Base-by-base conservation (phyloP, 2,888 invertebrate genomes). In the Orchesellides sinensis region DNA sequence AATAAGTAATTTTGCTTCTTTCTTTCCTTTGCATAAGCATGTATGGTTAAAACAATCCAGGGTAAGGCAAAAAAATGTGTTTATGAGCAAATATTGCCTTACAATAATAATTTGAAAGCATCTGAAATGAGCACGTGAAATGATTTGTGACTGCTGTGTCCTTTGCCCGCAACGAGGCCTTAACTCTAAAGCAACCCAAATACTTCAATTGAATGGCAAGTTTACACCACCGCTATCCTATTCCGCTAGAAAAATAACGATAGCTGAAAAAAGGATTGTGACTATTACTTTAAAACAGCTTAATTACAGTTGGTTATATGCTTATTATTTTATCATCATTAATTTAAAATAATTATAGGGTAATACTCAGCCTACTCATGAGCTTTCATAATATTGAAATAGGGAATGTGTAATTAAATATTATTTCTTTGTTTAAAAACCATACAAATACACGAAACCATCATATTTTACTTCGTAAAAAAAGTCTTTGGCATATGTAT, bases 241-340 rank as follows among this genome's bases (percentile, higher is more conserved):
- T n/a, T n/a, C n/a, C 14, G 40, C n/a, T 40, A 2, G 40, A 10
- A 40, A 40, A 40, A 73, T 66, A 59, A 49, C 45, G 35, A 63
- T n/a, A 72, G 8, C 54, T 49, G 27, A 27, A 32, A 56, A 54
- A 17, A 72, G 25, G 25, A 72, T 72, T 70, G 63, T 65, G 59
- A n/a, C 52, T 27, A 59, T 66, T 80, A 72, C 70, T 25, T 65
- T 59, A 73, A 72, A 70, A 59, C 59, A n/a, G 73, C 73, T 73
- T 80, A 80, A 80, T 73, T 52, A 66, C 56, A 23, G 66, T 17
- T 56, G 45, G 23, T 72, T 65, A 32, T 70, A 70, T 56, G 52
- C 45, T 65, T 79, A 79, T 79, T 72, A 78, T 78, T 80, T 80
- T 49, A 80, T 73, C 80, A 66, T 80, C 80, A 80, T 80, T 80